Percentiles rank a stretch among this genome's conserved stretches.
Conservation (phyloP, 2,113 vertebrate species). For the Spea multiplicata region DNA sequence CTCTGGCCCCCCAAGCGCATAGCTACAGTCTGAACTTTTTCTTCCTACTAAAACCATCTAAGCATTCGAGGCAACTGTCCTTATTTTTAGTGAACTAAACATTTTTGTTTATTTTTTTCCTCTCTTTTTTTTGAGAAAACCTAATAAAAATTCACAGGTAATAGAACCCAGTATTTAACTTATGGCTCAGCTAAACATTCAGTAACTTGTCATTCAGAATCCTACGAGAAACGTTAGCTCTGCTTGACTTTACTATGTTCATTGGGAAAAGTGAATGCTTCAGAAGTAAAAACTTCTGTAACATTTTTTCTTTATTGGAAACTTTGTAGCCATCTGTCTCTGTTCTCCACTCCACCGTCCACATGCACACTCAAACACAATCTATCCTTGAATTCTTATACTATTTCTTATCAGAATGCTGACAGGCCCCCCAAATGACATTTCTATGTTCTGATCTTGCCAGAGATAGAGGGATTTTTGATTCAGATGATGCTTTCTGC, state of each 20-base stretch:
- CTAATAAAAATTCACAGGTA: neutral
- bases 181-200: too few species aligned
- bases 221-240: too few species aligned
- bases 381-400: slow-evolving; percentile 51
- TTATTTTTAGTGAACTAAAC: too few species aligned
- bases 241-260: too few species aligned
- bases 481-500: slow-evolving; percentile 66
- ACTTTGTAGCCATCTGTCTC: neutral
- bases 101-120: too few species aligned
- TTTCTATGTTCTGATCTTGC: slow-evolving; percentile 75
- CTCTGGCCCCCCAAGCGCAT: too few species aligned
- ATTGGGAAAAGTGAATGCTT: neutral
- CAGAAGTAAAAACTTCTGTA: neutral
- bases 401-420: slow-evolving; percentile 71
- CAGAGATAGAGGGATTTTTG: slow-evolving; percentile 65
- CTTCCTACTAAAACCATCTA: too few species aligned
- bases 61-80: too few species aligned
- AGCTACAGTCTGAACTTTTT: too few species aligned
- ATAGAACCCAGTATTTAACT: neutral
- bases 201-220: too few species aligned
- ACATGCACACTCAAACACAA: slow-evolving; percentile 34
- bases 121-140: too few species aligned
- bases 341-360: slow-evolving; percentile 4
- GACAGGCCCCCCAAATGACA: slow-evolving; percentile 73
- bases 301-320: neutral